Evolutionary conservation across 2,888 invertebrate species (phyloP).

Genomic region (Elgonia sp.): DNA sequence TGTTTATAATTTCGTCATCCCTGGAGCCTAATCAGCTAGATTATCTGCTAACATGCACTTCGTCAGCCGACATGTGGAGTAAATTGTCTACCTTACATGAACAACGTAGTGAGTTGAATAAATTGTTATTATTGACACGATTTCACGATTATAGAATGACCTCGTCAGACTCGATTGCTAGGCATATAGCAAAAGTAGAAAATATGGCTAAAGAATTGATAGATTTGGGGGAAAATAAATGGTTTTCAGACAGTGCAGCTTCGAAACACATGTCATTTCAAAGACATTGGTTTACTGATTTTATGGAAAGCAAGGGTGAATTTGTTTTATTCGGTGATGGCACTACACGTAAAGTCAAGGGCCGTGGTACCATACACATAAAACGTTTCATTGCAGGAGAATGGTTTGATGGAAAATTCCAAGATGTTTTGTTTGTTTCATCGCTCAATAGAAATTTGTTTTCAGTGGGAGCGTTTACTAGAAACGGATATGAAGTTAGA

Average conservation of each 20-base stretch:
- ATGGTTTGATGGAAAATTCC: conserved; percentile 40
- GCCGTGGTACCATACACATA: conserved; percentile 29
- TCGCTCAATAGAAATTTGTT: conserved; percentile 36
- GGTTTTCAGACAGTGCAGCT: conserved; percentile 45
- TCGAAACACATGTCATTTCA: conserved; percentile 49
- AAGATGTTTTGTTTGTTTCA: conserved; percentile 51
- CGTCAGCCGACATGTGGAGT: conserved; percentile 48
- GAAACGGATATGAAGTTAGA: conserved; percentile 15
- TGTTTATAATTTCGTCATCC: conserved; percentile 62
- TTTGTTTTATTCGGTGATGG: conserved; percentile 42
- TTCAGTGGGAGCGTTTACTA: conserved; percentile 40
- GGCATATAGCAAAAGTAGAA: conserved; percentile 40
- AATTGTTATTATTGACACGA: conserved; percentile 24
- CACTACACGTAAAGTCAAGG: conserved; percentile 31
- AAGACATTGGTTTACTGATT: conserved; percentile 51
- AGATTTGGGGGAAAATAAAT: conserved; percentile 39
- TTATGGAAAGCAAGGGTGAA: conserved; percentile 19
- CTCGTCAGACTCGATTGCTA: conserved; percentile 6
- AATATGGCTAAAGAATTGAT: conserved; percentile 37
- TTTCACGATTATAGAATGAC: conserved; percentile 49
- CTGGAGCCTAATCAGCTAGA: conserved; percentile 49
- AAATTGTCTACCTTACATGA: conserved; percentile 40
- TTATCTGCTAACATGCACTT: conserved; percentile 40
- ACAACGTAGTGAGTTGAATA: conserved; percentile 46
- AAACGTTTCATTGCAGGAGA: conserved; percentile 24